Evolutionary conservation across 2,888 invertebrate genomes (phyloP).

Genomic region (Disparrhopalites patrizii): DNA sequence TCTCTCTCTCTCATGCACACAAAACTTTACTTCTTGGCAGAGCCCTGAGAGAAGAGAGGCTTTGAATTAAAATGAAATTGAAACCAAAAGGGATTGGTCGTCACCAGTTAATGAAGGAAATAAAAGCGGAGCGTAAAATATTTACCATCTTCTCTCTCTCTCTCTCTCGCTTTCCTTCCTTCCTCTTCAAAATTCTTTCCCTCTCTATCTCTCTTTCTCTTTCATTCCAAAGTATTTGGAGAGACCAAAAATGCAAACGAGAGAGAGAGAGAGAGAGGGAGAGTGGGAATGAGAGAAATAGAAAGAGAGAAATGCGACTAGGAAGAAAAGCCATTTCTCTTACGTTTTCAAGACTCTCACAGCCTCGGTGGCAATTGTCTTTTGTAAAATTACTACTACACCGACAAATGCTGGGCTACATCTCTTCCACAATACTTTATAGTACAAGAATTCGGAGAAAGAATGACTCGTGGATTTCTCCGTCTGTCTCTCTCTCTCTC

Average conservation of each 20-base stretch:
- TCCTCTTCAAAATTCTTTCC: constrained; percentile 2
- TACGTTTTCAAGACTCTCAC: no score
- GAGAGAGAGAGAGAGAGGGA: background rate
- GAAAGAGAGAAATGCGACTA: constrained; percentile 1
- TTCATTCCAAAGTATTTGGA: background rate
- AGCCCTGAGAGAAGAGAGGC: background rate
- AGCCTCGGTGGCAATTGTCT: no score
- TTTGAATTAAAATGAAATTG: constrained; percentile 25
- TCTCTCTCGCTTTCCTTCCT: background rate
- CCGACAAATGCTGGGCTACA: no score
- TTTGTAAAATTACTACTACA: no score
- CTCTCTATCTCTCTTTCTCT: constrained; percentile 5
- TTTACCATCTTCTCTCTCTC: constrained; percentile 7
- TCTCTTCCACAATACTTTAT: no score
- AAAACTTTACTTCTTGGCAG: no score
- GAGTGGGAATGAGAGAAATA: constrained; percentile 13
- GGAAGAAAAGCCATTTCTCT: no score
- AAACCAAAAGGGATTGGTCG: constrained; percentile 19
- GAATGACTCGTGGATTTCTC: no score
- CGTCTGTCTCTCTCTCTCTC: no score
- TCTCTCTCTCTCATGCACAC: constrained; percentile 12
- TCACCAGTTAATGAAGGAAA: constrained; percentile 24
- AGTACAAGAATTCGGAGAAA: no score
- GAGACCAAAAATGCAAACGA: constrained; percentile 6
- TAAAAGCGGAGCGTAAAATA: constrained; percentile 24